phyloP scores from a whole-genome alignment of 2,888 invertebrate species.

The Erpobdella octoculata region DNA sequence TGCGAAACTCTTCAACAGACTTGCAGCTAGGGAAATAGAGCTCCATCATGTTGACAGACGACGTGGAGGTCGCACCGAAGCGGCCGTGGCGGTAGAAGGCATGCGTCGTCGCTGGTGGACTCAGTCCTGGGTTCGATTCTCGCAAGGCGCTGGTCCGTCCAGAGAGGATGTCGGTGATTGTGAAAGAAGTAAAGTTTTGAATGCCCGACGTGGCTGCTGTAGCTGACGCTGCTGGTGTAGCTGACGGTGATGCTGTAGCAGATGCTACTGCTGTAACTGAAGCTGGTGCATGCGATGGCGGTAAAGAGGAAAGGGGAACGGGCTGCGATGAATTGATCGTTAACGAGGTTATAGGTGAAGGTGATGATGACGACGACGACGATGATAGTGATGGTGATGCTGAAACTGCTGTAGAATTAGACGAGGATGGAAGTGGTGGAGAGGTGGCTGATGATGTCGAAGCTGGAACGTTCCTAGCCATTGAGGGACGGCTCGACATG shows the following conservation, averaged over 20 bases:
- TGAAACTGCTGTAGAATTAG: background rate
- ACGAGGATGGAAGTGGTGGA: background rate
- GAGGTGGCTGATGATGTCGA: too few relatives aligned
- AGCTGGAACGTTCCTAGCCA: too few relatives aligned
- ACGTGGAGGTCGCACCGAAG: background rate
- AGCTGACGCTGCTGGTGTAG: background rate
- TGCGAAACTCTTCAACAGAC: background rate
- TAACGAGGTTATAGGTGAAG: background rate
- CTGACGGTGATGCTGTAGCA: constrained; percentile 3
- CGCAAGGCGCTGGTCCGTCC: background rate
- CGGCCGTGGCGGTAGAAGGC: background rate
- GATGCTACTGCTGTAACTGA: background rate
- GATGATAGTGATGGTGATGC: background rate
- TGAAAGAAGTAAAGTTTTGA: background rate
- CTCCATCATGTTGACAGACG: too few relatives aligned
- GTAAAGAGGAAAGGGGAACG: background rate
- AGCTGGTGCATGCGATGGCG: background rate
- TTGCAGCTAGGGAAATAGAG: background rate
- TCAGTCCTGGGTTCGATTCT: too few relatives aligned
- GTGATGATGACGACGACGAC: background rate
- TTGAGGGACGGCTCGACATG: too few relatives aligned
- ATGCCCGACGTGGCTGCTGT: background rate
- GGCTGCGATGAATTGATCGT: background rate
- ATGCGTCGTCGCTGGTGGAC: background rate
- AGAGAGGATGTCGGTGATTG: background rate